A percentile compares a stretch with the other conserved stretches of the same genome.
phyloP scores from a whole-genome alignment of 2,888 invertebrate genomes.

The Sturmia bella region DNA sequence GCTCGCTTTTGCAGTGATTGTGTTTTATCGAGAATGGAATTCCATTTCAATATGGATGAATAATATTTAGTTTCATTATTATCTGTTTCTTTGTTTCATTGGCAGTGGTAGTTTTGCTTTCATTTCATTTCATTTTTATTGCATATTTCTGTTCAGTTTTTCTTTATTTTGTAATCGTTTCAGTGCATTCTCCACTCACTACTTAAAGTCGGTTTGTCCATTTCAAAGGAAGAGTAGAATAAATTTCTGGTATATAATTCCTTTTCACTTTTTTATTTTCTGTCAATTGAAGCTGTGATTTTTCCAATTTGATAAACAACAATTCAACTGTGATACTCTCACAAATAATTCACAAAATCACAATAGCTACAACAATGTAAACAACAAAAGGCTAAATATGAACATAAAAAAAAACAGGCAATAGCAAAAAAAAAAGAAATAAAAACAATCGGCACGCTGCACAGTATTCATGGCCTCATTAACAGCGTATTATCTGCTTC shows the following conservation, averaged over 20 bases:
- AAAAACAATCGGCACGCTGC: slow-evolving; percentile 25
- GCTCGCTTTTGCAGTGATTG: slow-evolving; percentile 47
- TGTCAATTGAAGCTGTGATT: slow-evolving; percentile 68
- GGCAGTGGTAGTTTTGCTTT: slow-evolving; percentile 30
- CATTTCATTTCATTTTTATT: not conserved
- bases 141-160: slow-evolving; percentile 1
- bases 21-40: slow-evolving; percentile 49
- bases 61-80: slow-evolving; percentile 57
- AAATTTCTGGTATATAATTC: slow-evolving; percentile 31
- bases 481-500: not conserved
- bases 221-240: not conserved
- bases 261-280: slow-evolving; percentile 43
- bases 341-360: slow-evolving; percentile 63
- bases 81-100: slow-evolving; percentile 52
- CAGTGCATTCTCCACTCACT: slow-evolving; percentile 20
- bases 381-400: slow-evolving; percentile 32
- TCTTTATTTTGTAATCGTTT: slow-evolving; percentile 31
- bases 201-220: slow-evolving; percentile 24
- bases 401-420: slow-evolving; percentile 31
- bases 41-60: slow-evolving; percentile 52
- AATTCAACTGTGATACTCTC: slow-evolving; percentile 68
- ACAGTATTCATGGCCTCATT: slow-evolving; percentile 18
- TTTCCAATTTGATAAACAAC: slow-evolving; percentile 70
- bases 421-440: not conserved
- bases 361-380: slow-evolving; percentile 31